phyloP scores from a whole-genome alignment of 2,888 invertebrate genomes.

The Scaptomyza cyrtandrae region DNA sequence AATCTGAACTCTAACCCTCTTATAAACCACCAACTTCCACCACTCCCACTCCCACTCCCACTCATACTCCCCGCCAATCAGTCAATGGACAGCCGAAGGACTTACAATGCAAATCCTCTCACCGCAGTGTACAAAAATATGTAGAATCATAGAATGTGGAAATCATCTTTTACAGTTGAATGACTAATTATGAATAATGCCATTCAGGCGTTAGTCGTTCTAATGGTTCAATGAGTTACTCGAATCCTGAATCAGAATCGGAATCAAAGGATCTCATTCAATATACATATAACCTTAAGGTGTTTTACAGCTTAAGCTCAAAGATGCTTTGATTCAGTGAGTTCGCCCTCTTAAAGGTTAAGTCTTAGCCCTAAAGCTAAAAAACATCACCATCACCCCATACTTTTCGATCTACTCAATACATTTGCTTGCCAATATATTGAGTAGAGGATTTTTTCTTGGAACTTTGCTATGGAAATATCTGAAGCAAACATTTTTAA shows the following conservation, averaged over 20 bases:
- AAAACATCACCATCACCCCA: neutral
- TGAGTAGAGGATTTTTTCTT: neutral
- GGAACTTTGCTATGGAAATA: neutral
- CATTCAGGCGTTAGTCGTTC: conserved; percentile 58
- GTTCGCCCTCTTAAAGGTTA: neutral
- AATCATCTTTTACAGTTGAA: conserved; percentile 83
- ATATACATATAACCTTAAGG: conserved; percentile 60
- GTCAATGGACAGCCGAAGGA: conserved; percentile 14
- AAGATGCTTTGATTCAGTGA: neutral
- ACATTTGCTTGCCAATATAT: neutral
- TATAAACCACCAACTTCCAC: neutral
- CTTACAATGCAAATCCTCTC: conserved; percentile 76
- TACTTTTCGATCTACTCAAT: neutral
- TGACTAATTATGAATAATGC: conserved; percentile 82
- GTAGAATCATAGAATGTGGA: conserved; percentile 55
- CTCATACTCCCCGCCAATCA: neutral
- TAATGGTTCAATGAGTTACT: conserved; percentile 33
- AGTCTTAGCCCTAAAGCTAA: conserved; percentile 9
- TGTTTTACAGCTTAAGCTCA: conserved; percentile 54
- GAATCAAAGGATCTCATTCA: conserved; percentile 49
- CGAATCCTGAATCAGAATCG: conserved; percentile 44
- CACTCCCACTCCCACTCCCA: no score
- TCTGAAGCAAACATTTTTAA: neutral
- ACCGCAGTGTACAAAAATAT: conserved; percentile 45
- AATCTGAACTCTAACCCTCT: neutral